These are phyloP conservation scores for Troides helena DNA, from an alignment of 2,888 invertebrate genomes.

Conservation along the genomic window DNA sequence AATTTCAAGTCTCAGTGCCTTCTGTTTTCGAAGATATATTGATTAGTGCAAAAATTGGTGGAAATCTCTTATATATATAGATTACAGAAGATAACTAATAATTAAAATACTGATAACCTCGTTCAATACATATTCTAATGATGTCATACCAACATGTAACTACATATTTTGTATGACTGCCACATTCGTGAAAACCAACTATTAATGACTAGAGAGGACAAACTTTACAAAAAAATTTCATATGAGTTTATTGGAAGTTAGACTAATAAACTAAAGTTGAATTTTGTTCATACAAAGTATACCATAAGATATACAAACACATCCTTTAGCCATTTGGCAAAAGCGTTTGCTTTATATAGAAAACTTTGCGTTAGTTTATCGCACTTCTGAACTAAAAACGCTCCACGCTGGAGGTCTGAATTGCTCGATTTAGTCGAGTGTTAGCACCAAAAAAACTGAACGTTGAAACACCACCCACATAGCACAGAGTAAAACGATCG, in stretches of 20 bases:
- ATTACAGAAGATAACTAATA: not conserved
- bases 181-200: no score
- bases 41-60: no score
- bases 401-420: slow-evolving; percentile 68
- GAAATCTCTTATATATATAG: no score
- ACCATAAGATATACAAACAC: not conserved
- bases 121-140: not conserved
- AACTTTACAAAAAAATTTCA: no score
- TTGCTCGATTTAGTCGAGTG: slow-evolving; percentile 53
- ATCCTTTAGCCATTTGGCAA: not conserved
- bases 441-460: slow-evolving; percentile 53
- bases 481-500: slow-evolving; percentile 32
- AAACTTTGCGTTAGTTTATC: slow-evolving; percentile 9
- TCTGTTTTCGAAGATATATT: no score
- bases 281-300: not conserved
- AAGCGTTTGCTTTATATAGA: no score
- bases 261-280: not conserved
- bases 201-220: no score
- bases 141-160: no score
- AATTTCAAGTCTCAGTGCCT: no score
- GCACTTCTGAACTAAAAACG: slow-evolving; percentile 19
- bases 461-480: slow-evolving; percentile 62
- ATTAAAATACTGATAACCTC: not conserved
- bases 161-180: no score
- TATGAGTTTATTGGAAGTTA: not conserved